A percentile compares a stretch with the other conserved stretches of the same genome.
phyloP scores from a whole-genome alignment of 2,113 vertebrate genomes.

The zebrafish (Danio rerio) region GRCz12tu NC_133183.1:32567501-32568000 shows the following conservation, averaged over 20 bases:
- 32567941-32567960: too few species aligned
- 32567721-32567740: constrained; percentile 98
- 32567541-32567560: constrained; percentile 8
- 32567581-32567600: constrained; percentile 94
- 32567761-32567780: constrained; percentile 66
- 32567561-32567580: constrained; percentile 82
- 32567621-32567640: constrained; percentile 90
- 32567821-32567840: neutral
- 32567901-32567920: too few species aligned
- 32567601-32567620: constrained; percentile 91
- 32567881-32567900: too few species aligned
- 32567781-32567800: neutral
- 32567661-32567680: constrained; percentile 97
- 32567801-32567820: neutral
- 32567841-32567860: too few species aligned
- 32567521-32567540: neutral
- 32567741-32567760: constrained; percentile 95
- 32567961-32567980: too few species aligned
- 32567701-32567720: constrained; percentile 93
- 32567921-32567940: too few species aligned
- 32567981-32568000: too few species aligned
- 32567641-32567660: constrained; percentile 90
- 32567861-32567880: too few species aligned
- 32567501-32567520: neutral
- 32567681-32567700: constrained; percentile 88